phyloP scores from a whole-genome alignment of 1,140 invertebrate genomes.

The Probaryconus sp. region DNA sequence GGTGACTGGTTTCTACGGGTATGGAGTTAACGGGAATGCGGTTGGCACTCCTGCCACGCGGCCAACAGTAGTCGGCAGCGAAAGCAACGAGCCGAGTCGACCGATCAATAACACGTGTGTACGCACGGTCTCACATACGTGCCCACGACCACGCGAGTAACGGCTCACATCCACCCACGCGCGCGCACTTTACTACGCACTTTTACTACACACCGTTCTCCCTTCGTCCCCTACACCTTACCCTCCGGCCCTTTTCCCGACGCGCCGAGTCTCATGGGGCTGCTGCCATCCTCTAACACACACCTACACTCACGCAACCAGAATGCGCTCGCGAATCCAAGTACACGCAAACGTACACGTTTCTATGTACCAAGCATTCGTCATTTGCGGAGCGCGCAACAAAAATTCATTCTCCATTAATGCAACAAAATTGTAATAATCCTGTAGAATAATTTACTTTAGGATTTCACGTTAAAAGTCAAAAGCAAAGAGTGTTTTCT shows the following conservation, averaged over 20 bases:
- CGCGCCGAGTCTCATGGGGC: conserved; percentile 22
- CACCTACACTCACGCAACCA: not conserved
- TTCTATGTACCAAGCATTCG: conserved; percentile 38
- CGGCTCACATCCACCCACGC: conserved; percentile 47
- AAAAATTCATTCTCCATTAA: conserved; percentile 25
- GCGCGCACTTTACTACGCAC: conserved; percentile 60
- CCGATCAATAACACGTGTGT: conserved; percentile 77
- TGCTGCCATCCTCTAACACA: not conserved
- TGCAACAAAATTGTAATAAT: conserved; percentile 7
- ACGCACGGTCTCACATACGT: conserved; percentile 72
- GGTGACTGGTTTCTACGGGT: conserved; percentile 61
- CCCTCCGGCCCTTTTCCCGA: conserved; percentile 3
- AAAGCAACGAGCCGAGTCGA: conserved; percentile 65
- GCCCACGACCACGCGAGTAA: conserved; percentile 52
- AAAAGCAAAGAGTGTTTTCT: too few relatives aligned
- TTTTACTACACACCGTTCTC: conserved; percentile 58
- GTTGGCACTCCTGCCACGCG: conserved; percentile 70
- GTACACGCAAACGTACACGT: not conserved
- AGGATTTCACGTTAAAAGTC: too few relatives aligned
- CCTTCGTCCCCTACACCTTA: too few relatives aligned
- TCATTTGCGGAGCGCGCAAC: conserved; percentile 21
- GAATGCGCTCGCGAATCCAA: too few relatives aligned
- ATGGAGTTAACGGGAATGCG: conserved; percentile 73
- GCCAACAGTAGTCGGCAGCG: conserved; percentile 57
- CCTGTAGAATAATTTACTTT: too few relatives aligned